Base-by-base conservation (phyloP, 2,113 vertebrate species). In the Hyla sarda region DNA sequence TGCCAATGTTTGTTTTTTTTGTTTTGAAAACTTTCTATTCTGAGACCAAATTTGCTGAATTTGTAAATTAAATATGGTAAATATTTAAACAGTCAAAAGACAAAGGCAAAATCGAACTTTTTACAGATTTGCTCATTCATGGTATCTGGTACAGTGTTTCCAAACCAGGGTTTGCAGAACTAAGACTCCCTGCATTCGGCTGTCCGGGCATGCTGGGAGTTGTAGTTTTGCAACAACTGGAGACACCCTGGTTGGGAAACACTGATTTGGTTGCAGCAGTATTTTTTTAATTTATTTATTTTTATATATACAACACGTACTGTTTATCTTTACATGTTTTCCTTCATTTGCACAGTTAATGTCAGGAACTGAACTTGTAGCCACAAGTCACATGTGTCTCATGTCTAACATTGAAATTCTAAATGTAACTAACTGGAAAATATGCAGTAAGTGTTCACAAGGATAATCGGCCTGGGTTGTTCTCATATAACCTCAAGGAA, bases 351-450 rank as follows among this genome's bases (percentile, higher is more conserved):
- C 58, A 65, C 41, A 25, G n/a, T 28, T 75, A 5, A 1, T 74
- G 72, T n/a, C n/a, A 32, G 37, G 23, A 32, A 34, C 14, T 37
- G 11, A 41, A 48, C 37, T 65, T 37, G 37, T 65, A 37, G 12
- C 16, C 72, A 84, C 21, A 56, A 60, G 83, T 50, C 82, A 84
- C 34, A 76, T 76, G 83, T 85, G 84, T 85, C 84, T 85, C 84
- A 79, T 85, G 60, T 79, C 74, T 16, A 54, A 80, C 17, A 19
- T 16, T 47, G 1, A 0, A 13, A 25, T 58, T 79, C 41, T 37
- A 58, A 1, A 76, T 62, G 47, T 10, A 10, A 13, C 12, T 48
- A 12, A 48, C 5, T 10, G 47, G 5, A 4, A 8, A 48, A 48
- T 71, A 17, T 58, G 13, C 50, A 19, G 2, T 7, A 58, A 16